Percentiles rank a stretch among this genome's conserved stretches.
Evolutionary conservation across 2,888 invertebrate species (phyloP).

Genomic region (Gordius sp.): DNA sequence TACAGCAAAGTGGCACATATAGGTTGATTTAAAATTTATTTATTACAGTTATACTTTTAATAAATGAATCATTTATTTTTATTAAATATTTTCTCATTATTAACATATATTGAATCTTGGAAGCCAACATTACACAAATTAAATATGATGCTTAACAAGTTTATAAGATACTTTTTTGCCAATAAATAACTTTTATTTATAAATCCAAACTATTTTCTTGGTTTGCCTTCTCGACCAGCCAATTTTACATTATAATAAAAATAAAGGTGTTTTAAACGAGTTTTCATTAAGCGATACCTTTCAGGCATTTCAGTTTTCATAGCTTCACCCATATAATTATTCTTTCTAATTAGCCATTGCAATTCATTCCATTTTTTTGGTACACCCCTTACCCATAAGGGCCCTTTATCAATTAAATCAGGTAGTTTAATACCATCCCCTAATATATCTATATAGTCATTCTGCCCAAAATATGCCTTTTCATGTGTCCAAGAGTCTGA

Average conservation of each 20-base stretch:
- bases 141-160: no score
- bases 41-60: no score
- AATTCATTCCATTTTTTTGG: slow-evolving; percentile 2
- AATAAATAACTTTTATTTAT: no score
- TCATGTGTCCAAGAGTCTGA: slow-evolving; percentile 3
- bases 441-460: slow-evolving; percentile 17
- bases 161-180: no score
- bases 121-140: no score
- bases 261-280: background rate
- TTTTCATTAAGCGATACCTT: slow-evolving; percentile 4
- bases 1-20: no score
- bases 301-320: background rate
- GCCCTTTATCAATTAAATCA: slow-evolving; percentile 16
- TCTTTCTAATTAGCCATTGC: slow-evolving; percentile 13
- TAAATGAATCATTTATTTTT: no score
- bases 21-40: no score
- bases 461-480: background rate
- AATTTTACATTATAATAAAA: slow-evolving; percentile 1
- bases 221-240: slow-evolving; percentile 9
- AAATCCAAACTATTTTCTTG: background rate
- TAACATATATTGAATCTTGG: no score
- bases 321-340: background rate
- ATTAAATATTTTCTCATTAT: no score
- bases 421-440: slow-evolving; percentile 16
- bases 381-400: slow-evolving; percentile 14